Evolutionary conservation across 1,140 invertebrate genomes (phyloP), one percentile per base, ranked within the genome.

Genomic region (Chrysomallon squamiferum): DNA sequence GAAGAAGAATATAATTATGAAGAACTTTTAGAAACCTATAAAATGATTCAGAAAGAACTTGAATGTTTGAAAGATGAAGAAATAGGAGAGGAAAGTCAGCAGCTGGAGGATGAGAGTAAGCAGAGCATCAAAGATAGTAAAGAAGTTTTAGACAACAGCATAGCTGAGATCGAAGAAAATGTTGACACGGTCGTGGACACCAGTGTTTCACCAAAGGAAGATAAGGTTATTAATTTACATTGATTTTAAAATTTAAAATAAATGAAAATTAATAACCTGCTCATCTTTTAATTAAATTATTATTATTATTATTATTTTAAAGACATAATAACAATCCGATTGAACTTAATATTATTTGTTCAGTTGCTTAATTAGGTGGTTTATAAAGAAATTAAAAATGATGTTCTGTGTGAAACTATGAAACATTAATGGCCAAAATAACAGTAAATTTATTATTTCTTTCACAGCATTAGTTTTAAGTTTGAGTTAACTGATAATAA

Each of bases 21-120:
- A 22, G 60, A 58, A 6, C 43, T 47, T n/a, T 30, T 67, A 25
- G 32, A 56, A 57, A 50, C 59, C 33, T 38, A 70, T n/a, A n/a
- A 59, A 30, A 59, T 18, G 18, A 66, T 62, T 25, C 52, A 49
- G 43, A 52, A 65, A 25, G 49, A 70, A 49, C 22, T 65, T 13
- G 66, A 57, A 56, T 35, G 32, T 41, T 33, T 60, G 9, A 65
- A 67, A 57, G 65, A 67, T 15, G 64, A 67, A 47, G 63, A 59
- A 52, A 29, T 54, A 35, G 49, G 20, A 3, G 35, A 56, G 20
- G 20, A 18, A 50, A 20, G 13, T 30, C 3, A 15, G 15, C 22
- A 30, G 22, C 15, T 22, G 2, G 50, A 22, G 25, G 15, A 27
- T 13, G 22, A 38, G n/a, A 35, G n/a, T 15, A 49, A 56, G 13